A percentile compares a stretch with the other conserved stretches of the same genome.
Evolutionary conservation across 2,797 vertebrate species (phyloP).

Genomic region (Hoplostethus mediterraneus): DNA sequence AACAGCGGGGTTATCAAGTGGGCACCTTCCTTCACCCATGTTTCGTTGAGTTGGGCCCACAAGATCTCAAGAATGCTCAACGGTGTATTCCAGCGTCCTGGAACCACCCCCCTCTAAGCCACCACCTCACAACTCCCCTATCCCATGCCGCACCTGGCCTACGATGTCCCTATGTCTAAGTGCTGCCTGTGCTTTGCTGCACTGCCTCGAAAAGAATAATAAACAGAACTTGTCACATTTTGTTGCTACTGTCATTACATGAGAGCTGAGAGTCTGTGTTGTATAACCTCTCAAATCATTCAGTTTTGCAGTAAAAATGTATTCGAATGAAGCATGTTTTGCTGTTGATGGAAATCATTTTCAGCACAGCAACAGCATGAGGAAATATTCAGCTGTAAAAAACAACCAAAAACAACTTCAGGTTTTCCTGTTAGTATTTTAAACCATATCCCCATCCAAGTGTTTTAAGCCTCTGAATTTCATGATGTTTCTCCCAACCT

Average conservation of each 20-base stretch:
- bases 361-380: constrained; percentile 19
- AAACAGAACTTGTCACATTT: constrained; percentile 33
- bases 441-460: background rate
- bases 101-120: no score
- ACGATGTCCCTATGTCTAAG: no score
- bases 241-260: constrained; percentile 3
- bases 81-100: no score
- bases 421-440: constrained; percentile 5
- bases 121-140: no score
- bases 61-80: no score
- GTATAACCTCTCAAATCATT: background rate
- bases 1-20: no score
- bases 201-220: constrained; percentile 2
- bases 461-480: constrained; percentile 54
- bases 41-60: no score
- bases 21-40: no score
- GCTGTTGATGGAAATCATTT: constrained; percentile 27
- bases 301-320: constrained; percentile 20
- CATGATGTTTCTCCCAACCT: constrained; percentile 36
- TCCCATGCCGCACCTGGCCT: no score
- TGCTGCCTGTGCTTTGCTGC: no score
- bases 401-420: background rate
- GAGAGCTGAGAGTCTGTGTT: constrained; percentile 35
- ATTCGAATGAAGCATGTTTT: constrained; percentile 8
- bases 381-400: constrained; percentile 13